Conservation (phyloP, 2,888 invertebrate genomes). For the Euzophera pinguis region DNA sequence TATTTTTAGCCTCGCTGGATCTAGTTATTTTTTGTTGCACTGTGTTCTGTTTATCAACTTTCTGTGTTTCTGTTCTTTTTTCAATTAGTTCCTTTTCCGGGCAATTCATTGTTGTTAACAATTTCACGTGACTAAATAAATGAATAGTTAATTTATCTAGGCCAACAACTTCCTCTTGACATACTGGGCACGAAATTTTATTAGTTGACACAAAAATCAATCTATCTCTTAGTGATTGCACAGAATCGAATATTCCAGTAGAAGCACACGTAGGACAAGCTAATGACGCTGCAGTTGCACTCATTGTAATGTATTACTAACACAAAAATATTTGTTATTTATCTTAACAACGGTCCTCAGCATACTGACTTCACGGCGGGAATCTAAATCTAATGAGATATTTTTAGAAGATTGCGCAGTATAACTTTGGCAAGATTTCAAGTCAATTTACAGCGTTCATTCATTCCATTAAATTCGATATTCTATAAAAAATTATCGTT, state of each 20-base stretch:
- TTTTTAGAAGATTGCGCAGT: conserved; percentile 60
- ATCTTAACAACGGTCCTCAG: conserved; percentile 20
- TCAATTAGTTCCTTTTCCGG: conserved; percentile 28
- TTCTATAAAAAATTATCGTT: too few species aligned
- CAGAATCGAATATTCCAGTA: conserved; percentile 83
- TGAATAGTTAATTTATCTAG: conserved; percentile 92
- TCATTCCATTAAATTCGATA: conserved; percentile 7
- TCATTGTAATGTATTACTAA: conserved; percentile 41
- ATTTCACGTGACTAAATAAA: conserved; percentile 85
- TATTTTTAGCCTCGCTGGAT: conserved; percentile 62
- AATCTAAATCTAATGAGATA: conserved; percentile 60
- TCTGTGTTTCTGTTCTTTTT: conserved; percentile 29
- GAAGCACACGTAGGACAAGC: conserved; percentile 89
- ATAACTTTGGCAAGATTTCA: conserved; percentile 68
- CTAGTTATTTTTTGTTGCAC: conserved; percentile 51
- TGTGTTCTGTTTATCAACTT: conserved; percentile 34
- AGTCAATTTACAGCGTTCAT: conserved; percentile 40
- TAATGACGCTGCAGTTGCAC: conserved; percentile 78
- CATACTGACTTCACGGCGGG: conserved; percentile 42
- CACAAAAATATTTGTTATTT: conserved; percentile 2
- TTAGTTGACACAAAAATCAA: conserved; percentile 88
- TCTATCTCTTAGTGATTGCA: conserved; percentile 84
- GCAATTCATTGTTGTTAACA: conserved; percentile 40
- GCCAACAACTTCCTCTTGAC: conserved; percentile 86
- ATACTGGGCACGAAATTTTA: conserved; percentile 87